Evolutionary conservation across 2,797 vertebrate genomes (phyloP).

Genomic region (Diplodus puntazzo): DNA sequence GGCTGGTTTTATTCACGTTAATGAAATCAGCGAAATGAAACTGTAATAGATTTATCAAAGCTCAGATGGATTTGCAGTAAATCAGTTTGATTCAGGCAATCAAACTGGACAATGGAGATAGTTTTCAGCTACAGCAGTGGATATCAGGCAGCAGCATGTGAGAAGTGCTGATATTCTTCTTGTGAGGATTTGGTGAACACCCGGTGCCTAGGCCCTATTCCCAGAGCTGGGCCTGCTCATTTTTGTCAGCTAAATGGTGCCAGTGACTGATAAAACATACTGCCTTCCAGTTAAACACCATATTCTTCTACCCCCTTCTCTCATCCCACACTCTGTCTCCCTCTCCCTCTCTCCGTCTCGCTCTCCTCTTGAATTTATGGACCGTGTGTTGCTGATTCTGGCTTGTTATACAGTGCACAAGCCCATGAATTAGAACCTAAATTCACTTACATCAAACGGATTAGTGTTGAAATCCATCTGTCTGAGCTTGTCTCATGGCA

Average conservation of each 20-base stretch:
- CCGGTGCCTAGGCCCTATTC: slow-evolving; percentile 90
- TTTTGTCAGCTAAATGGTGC: slow-evolving; percentile 94
- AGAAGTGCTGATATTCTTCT: slow-evolving; percentile 97
- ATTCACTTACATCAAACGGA: slow-evolving; percentile 86
- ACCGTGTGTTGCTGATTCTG: slow-evolving; percentile 78
- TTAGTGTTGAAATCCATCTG: slow-evolving; percentile 78
- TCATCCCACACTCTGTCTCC: slow-evolving; percentile 74
- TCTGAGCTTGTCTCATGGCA: slow-evolving; percentile 79
- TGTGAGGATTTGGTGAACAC: slow-evolving; percentile 92
- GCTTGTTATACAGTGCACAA: slow-evolving; percentile 79
- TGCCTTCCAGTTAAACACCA: slow-evolving; percentile 93
- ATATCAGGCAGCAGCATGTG: slow-evolving; percentile 96
- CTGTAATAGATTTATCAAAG: slow-evolving; percentile 99
- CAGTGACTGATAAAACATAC: slow-evolving; percentile 95
- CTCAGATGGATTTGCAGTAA: slow-evolving; percentile 99
- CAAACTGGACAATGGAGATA: slow-evolving; percentile 99
- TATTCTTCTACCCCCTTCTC: slow-evolving; percentile 86
- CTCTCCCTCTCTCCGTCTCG: slow-evolving; percentile 43
- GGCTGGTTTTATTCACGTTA: slow-evolving; percentile 99
- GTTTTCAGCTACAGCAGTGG: slow-evolving; percentile 95
- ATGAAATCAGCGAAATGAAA: slow-evolving; percentile 99
- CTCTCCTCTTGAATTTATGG: slow-evolving; percentile 78
- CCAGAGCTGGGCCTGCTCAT: slow-evolving; percentile 91
- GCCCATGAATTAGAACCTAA: slow-evolving; percentile 84
- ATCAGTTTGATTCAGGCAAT: slow-evolving; percentile 99